Conservation (phyloP, 2,113 vertebrate species). For the Pseudolaguvia tuberculata region DNA sequence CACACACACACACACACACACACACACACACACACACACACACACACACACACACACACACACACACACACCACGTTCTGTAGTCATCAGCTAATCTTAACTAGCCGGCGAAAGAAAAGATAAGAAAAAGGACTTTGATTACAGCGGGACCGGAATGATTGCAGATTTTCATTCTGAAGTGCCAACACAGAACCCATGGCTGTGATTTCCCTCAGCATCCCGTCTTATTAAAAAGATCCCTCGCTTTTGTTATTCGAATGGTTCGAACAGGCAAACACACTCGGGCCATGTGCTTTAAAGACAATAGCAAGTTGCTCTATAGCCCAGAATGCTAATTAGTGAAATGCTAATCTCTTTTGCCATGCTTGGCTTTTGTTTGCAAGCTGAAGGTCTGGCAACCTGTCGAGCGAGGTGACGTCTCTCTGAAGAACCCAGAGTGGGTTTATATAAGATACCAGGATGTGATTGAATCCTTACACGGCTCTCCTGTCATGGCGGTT, state of each 20-base stretch:
- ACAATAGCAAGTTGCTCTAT: conserved; percentile 50
- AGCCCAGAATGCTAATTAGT: conserved; percentile 62
- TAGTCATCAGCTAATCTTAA: conserved; percentile 4
- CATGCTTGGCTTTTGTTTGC: conserved; percentile 61
- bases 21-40: too few species aligned
- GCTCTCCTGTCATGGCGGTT: conserved; percentile 56
- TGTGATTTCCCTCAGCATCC: conserved; percentile 29
- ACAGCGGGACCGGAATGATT: conserved; percentile 13
- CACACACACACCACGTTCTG: not conserved
- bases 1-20: conserved; percentile 4
- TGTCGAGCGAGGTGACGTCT: conserved; percentile 54
- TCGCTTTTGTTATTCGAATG: conserved; percentile 68
- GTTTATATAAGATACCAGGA: conserved; percentile 40
- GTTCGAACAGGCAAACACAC: conserved; percentile 67
- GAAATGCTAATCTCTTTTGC: conserved; percentile 68
- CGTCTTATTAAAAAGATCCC: conserved; percentile 38
- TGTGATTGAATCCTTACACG: conserved; percentile 42
- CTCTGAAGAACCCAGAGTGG: conserved; percentile 58
- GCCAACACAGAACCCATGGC: conserved; percentile 37
- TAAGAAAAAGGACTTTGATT: conserved; percentile 19
- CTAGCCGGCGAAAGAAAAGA: conserved; percentile 2
- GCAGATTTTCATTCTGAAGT: conserved; percentile 53
- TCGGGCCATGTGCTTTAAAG: conserved; percentile 59
- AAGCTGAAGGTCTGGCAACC: conserved; percentile 42
- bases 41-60: too few species aligned